These are phyloP conservation scores for Meteorus colon DNA, from an alignment of 2,888 invertebrate species.

Conservation along the genomic window DNA sequence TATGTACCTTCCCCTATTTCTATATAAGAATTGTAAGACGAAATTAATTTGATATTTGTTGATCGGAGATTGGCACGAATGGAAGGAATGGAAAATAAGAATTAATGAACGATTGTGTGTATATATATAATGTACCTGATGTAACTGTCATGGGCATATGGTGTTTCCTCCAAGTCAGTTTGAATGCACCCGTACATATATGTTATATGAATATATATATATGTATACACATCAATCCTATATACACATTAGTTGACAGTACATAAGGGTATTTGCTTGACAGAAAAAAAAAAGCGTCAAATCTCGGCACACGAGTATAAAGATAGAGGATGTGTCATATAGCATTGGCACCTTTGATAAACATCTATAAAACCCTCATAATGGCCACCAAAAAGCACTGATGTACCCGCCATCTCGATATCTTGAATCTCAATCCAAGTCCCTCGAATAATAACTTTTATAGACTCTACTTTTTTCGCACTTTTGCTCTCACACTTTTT, in stretches of 20 bases:
- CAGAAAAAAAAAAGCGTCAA: slow-evolving; percentile 50
- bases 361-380: slow-evolving; percentile 59
- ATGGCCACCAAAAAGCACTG: slow-evolving; percentile 37
- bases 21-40: not conserved
- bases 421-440: slow-evolving; percentile 28
- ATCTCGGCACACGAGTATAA: slow-evolving; percentile 43
- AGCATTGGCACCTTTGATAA: slow-evolving; percentile 60
- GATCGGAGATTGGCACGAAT: slow-evolving; percentile 29
- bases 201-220: slow-evolving; percentile 2
- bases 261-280: slow-evolving; percentile 55
- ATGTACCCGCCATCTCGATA: slow-evolving; percentile 32
- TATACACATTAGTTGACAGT: slow-evolving; percentile 30
- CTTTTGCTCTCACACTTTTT: not conserved
- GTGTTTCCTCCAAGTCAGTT: slow-evolving; percentile 42
- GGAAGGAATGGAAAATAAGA: slow-evolving; percentile 6
- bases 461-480: not conserved
- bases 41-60: slow-evolving; percentile 2
- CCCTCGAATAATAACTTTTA: slow-evolving; percentile 11
- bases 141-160: slow-evolving; percentile 47
- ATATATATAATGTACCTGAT: slow-evolving; percentile 13
- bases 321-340: slow-evolving; percentile 46
- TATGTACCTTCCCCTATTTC: not conserved
- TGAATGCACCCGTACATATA: slow-evolving; percentile 62
- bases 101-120: slow-evolving; percentile 28
- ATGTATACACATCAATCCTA: not conserved